Base-by-base conservation (phyloP, 2,797 vertebrate genomes). In the Hipposideros larvatus region DNA sequence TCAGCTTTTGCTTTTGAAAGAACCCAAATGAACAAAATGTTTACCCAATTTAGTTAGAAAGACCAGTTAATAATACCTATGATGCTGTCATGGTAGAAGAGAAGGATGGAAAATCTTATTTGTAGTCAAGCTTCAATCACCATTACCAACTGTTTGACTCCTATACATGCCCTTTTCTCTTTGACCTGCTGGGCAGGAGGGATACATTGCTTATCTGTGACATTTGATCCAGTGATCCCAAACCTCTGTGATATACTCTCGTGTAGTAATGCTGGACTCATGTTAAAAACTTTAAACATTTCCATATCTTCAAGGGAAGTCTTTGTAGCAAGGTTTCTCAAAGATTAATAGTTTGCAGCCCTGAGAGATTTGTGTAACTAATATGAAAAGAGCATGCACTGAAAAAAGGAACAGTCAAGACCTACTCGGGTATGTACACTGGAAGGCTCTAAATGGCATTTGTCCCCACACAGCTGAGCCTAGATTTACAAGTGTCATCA, bases 271-370 rank as follows among this genome's bases (percentile, higher is more conserved):
- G 26, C 66, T 85, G 28, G 24, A 75, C 48, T 61, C 31, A 77
- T 87, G 41, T 21, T 94, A 87, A 87, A 91, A 97, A 80, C 19
- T 85, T 80, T 66, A 94, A 94, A 73, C 41, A 77, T 79, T 79
- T 93, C 13, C 7, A 19, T 77, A n/a, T 82, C 59, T 88, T 41
- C 79, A 93, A 93, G 14, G 41, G n/a, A 88, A 73, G 9, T 57
- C 34, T 84, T 90, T 87, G 53, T 92, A 87, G 28, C 41, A 87
- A 92, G 53, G 80, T 90, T 87, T 55, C 37, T 34, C n/a, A 87
- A 94, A 74, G 37, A 75, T 79, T 90, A 96, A 65, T 87, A 75
- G 28, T 91, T 90, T 75, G 13, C n/a, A 85, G 37, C 41, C 28
- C n/a, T 80, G n/a, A 85, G 48, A 96, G 68, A 92, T 75, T 24